Percentiles rank a stretch among this genome's conserved stretches.
Evolutionary conservation across 2,113 vertebrate genomes (phyloP).

Genomic region (Bambusicola thoracicus): DNA sequence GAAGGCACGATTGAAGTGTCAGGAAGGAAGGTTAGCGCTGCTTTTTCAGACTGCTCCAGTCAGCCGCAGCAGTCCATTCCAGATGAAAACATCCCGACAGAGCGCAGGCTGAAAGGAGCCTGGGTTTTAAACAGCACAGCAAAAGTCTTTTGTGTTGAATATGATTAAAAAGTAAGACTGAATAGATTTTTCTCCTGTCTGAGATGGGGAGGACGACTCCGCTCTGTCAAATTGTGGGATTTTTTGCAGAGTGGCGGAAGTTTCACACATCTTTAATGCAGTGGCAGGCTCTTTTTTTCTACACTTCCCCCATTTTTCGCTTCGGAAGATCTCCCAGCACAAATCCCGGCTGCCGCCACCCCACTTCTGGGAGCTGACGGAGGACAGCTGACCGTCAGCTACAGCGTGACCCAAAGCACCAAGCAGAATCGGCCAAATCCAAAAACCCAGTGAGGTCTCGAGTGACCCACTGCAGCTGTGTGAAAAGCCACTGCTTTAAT

Average conservation of each 20-base stretch:
- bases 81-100: constrained; percentile 72
- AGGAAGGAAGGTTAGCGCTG: constrained; percentile 73
- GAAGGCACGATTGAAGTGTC: constrained; percentile 58
- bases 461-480: neutral
- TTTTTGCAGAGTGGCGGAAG: constrained; percentile 20
- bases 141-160: constrained; percentile 67
- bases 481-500: neutral
- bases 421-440: neutral
- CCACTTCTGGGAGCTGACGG: neutral
- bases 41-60: constrained; percentile 76
- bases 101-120: constrained; percentile 68
- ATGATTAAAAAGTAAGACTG: constrained; percentile 72
- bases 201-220: constrained; percentile 17
- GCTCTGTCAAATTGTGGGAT: constrained; percentile 28
- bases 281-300: constrained; percentile 6
- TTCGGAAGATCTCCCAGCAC: neutral
- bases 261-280: constrained; percentile 34
- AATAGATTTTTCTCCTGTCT: constrained; percentile 54
- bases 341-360: neutral
- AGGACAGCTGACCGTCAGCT: fast-evolving
- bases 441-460: neutral
- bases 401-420: neutral
- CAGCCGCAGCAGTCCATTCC: constrained; percentile 74
- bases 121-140: constrained; percentile 72
- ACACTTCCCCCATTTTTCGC: neutral